phyloP scores from a whole-genome alignment of 2,113 vertebrate species.

The Ammodytes marinus region DNA sequence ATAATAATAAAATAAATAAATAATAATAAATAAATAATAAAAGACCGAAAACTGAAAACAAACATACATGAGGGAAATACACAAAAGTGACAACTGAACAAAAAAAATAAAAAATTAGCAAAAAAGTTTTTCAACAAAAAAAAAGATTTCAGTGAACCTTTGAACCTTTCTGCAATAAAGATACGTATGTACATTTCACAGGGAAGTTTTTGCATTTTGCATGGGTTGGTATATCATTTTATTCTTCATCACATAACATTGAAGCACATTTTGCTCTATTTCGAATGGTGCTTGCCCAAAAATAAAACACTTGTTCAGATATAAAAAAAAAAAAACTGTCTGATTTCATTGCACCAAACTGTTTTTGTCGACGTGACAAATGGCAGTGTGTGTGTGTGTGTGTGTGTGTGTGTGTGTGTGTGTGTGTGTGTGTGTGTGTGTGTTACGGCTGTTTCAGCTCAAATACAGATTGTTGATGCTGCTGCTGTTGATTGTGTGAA shows the following conservation, averaged over 20 bases:
- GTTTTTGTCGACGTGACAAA: conserved; percentile 69
- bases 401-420: too few relatives aligned
- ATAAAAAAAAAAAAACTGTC: conserved; percentile 60
- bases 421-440: too few relatives aligned
- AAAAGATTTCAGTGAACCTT: conserved; percentile 84
- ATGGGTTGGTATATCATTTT: conserved; percentile 90
- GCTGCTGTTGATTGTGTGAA: conserved; percentile 43
- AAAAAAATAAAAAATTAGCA: conserved; percentile 32
- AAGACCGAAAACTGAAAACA: conserved; percentile 76
- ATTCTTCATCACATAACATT: conserved; percentile 83
- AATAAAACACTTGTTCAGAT: conserved; percentile 80
- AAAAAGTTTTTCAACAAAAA: conserved; percentile 36
- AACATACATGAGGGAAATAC: conserved; percentile 35
- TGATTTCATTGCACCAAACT: conserved; percentile 68
- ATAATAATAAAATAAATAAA: too few relatives aligned
- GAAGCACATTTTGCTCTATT: conserved; percentile 83
- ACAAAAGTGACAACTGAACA: conserved; percentile 56
- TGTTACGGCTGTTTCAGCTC: conserved; percentile 76
- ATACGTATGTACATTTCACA: conserved; percentile 90
- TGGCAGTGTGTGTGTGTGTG: conserved; percentile 39
- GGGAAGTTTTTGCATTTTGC: conserved; percentile 86
- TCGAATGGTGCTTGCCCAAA: conserved; percentile 86
- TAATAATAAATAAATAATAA: background rate
- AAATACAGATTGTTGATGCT: conserved; percentile 74
- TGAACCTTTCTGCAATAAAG: conserved; percentile 92